Conservation (phyloP, 1,140 invertebrate species). For the Drosophila nikananu region DNA sequence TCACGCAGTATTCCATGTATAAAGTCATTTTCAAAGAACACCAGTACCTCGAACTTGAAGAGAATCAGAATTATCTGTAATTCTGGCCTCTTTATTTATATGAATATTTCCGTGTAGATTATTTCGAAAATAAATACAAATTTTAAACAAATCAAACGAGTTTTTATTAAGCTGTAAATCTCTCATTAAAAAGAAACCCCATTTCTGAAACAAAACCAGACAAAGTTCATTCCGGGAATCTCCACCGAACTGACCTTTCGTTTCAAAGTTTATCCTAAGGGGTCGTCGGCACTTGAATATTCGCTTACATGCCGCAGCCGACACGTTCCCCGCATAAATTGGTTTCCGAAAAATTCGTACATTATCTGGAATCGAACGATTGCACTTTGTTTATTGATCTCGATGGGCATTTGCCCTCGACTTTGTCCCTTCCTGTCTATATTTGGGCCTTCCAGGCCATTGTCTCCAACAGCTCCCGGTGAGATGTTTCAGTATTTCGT, state of each 20-base stretch:
- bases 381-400: conserved; percentile 71
- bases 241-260: conserved; percentile 19
- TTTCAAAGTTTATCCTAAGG: conserved; percentile 10
- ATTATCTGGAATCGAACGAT: conserved; percentile 18
- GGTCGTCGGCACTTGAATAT: conserved; percentile 43
- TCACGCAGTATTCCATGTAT: too few species aligned
- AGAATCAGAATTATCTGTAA: conserved; percentile 1
- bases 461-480: conserved; percentile 21
- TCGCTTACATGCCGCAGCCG: conserved; percentile 21
- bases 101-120: not conserved
- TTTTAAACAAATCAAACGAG: not conserved
- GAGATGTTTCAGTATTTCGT: conserved; percentile 50
- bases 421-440: conserved; percentile 6
- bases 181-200: not conserved
- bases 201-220: not conserved
- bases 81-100: not conserved
- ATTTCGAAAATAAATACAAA: not conserved
- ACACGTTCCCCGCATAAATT: conserved; percentile 35
- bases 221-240: not conserved
- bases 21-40: not conserved
- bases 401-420: conserved; percentile 41
- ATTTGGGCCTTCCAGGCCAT: not conserved
- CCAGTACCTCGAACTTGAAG: not conserved
- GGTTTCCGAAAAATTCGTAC: conserved; percentile 13
- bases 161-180: conserved; percentile 6